Evolutionary conservation across 1,140 invertebrate species (phyloP), one percentile per base, ranked within the genome.

Genomic region (Lucilia cuprina): DNA sequence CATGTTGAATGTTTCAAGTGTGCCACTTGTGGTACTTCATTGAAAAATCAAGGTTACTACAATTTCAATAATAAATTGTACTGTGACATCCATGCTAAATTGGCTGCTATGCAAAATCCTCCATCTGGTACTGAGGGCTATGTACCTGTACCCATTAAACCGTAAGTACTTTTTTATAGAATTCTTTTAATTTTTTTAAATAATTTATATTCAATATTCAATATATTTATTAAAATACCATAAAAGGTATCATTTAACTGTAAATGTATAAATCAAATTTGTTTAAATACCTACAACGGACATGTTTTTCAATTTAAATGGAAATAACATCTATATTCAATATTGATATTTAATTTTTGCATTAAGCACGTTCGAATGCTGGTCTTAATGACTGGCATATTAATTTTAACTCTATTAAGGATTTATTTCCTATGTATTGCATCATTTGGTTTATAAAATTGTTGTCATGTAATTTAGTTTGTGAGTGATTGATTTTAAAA

Each of bases 1-100:
- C 98, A 99, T 92, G 97, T 98, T 80, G 97, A 98, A 89, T 99
- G 98, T 92, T 99, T 99, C 94, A 98, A 98, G 91, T 99, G 98
- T 92, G 94, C 96, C 74, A 98, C 97, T 65, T 99, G 98, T 91
- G 97, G 98, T 85, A 95, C 96, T 47, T 98, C 97, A 13, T 92
- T 99, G 85, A 99, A 99, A 92, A 99, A 99, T 92, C 96, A 98
- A 91, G 97, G 97, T 77, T 98, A 98, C 91, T 98, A 98, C 93
- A 98, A 97, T 91, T 95, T 98, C 89, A 98, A 98, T 91, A 97
- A 97, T 88, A 98, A 98, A 92, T 92, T 99, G 82, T 99, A 99
- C 91, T 99, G 98, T 92, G 98, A 99, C 91, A 95, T 98, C 86
- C 97, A 99, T 90, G 98, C 97, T 60, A 97, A 96, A 92, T 93